Evolutionary conservation across 2,888 invertebrate genomes (phyloP).

Genomic region (Pristionchus exspectatus): DNA sequence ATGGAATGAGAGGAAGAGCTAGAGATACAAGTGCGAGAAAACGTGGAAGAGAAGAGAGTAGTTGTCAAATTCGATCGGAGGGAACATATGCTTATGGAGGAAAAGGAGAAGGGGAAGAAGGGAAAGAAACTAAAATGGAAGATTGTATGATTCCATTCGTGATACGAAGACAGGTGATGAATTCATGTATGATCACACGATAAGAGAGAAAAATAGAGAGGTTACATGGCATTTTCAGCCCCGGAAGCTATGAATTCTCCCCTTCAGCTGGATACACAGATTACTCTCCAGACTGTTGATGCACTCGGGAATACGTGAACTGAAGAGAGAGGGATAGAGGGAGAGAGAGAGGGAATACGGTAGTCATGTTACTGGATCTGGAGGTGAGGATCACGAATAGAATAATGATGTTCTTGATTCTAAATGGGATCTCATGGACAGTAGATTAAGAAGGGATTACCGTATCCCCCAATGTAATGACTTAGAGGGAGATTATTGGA

Average conservation of each 20-base stretch:
- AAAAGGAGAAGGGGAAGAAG: not conserved
- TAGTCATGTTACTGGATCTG: not conserved
- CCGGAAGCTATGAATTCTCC: slow-evolving; percentile 1
- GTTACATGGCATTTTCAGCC: not conserved
- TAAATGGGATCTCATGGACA: not conserved
- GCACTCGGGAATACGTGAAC: not conserved
- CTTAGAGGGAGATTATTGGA: not conserved
- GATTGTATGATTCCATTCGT: not conserved
- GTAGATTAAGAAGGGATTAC: not conserved
- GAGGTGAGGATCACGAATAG: not conserved
- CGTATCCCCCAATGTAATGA: slow-evolving; percentile 16
- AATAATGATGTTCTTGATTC: not conserved
- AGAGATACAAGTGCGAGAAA: slow-evolving; percentile 41
- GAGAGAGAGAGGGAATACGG: not conserved
- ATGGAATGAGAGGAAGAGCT: not conserved
- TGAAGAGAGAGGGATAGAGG: not conserved
- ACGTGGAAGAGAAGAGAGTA: slow-evolving; percentile 43
- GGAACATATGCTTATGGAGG: slow-evolving; percentile 26
- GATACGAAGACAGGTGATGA: slow-evolving; percentile 19
- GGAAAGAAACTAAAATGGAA: not conserved
- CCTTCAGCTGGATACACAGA: not conserved
- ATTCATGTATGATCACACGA: not conserved
- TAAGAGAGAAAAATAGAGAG: not conserved
- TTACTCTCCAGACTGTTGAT: slow-evolving; percentile 23
- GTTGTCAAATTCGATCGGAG: slow-evolving; percentile 46